Conservation (phyloP, 1,140 invertebrate species). For the Drosophila mauritiana region DNA sequence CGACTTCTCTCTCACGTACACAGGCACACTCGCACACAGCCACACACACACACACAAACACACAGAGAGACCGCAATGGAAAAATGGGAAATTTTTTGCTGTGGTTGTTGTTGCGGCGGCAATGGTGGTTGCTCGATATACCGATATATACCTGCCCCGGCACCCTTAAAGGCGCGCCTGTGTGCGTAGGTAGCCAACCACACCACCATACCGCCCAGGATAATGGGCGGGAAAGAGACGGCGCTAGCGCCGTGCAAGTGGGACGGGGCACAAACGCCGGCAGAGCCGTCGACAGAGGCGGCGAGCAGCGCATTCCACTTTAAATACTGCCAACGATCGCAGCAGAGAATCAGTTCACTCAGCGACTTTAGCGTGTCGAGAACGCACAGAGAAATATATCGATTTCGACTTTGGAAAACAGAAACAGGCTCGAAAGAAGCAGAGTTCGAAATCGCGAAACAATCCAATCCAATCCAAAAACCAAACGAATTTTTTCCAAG, state of each 20-base stretch:
- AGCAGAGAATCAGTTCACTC: conserved; percentile 84
- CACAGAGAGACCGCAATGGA: conserved; percentile 75
- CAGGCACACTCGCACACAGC: not conserved
- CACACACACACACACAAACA: not conserved
- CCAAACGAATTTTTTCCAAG: conserved; percentile 6
- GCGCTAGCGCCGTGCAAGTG: not conserved
- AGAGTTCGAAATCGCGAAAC: not conserved
- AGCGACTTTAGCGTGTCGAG: conserved; percentile 84
- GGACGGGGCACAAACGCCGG: conserved; percentile 25
- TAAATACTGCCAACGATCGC: conserved; percentile 84
- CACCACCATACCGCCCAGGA: conserved; percentile 59
- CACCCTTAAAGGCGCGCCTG: conserved; percentile 31
- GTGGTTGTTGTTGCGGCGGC: conserved; percentile 84
- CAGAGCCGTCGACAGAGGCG: conserved; percentile 38
- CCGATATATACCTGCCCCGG: conserved; percentile 23
- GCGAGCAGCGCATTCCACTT: conserved; percentile 77
- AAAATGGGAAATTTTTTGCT: conserved; percentile 84
- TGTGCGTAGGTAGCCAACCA: conserved; percentile 71
- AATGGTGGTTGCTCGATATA: conserved; percentile 84
- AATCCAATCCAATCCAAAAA: not conserved
- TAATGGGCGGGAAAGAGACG: conserved; percentile 14
- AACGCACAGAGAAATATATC: conserved; percentile 48
- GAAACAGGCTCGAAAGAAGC: not conserved
- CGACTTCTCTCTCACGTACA: conserved; percentile 29
- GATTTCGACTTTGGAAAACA: not conserved